A percentile compares a stretch with the other conserved stretches of the same genome.
These are phyloP conservation scores for Drosophila santomea DNA, from an alignment of 1,140 invertebrate species.

Conservation along the genomic window DNA sequence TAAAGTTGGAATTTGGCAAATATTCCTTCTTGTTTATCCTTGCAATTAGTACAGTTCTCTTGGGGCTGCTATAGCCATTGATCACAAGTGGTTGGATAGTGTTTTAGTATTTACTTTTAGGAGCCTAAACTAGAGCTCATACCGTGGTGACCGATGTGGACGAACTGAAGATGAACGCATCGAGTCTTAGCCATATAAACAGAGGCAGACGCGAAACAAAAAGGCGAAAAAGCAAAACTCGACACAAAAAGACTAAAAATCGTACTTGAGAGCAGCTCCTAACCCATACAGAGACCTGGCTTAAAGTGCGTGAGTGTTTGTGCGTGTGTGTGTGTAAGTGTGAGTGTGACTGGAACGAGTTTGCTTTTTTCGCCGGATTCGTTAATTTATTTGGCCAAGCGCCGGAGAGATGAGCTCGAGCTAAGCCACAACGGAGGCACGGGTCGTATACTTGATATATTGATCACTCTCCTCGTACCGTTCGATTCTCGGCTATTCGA, in stretches of 20 bases:
- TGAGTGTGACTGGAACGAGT: constrained; percentile 55
- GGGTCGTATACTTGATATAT: constrained; percentile 71
- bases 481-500: constrained; percentile 4
- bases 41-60: constrained; percentile 52
- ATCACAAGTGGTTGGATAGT: constrained; percentile 19
- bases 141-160: constrained; percentile 84
- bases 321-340: too few species aligned
- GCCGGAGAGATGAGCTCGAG: constrained; percentile 59
- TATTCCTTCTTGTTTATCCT: constrained; percentile 39
- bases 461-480: constrained; percentile 18
- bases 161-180: constrained; percentile 84
- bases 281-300: constrained; percentile 42
- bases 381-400: constrained; percentile 79
- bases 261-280: constrained; percentile 53
- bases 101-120: constrained; percentile 60
- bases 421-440: constrained; percentile 35
- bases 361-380: constrained; percentile 56
- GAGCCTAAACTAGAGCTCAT: constrained; percentile 84
- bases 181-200: constrained; percentile 84
- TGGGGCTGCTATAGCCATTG: constrained; percentile 12
- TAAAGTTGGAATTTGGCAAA: constrained; percentile 23
- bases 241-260: constrained; percentile 49
- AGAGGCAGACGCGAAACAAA: constrained; percentile 54
- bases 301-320: constrained; percentile 55
- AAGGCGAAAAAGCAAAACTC: constrained; percentile 30